Evolutionary conservation across 2,888 invertebrate species (phyloP).

Genomic region (Dynastes hyllus): DNA sequence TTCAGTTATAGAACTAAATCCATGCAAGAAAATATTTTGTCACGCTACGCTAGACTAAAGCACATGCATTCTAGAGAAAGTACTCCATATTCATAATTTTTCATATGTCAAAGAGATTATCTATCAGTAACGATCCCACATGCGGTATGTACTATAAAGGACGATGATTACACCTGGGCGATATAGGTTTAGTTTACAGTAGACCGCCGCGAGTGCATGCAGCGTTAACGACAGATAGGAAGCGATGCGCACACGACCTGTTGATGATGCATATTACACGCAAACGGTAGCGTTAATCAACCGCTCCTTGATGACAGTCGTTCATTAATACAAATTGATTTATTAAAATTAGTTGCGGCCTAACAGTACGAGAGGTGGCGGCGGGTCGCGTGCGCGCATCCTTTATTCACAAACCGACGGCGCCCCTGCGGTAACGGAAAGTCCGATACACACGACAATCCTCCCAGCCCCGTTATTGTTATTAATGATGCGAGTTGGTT

Average conservation of each 20-base stretch:
- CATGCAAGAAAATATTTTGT: too few relatives aligned
- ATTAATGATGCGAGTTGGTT: conserved; percentile 51
- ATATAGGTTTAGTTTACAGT: not conserved
- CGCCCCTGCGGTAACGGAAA: conserved; percentile 4
- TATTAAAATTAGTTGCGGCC: conserved; percentile 61
- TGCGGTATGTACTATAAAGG: not conserved
- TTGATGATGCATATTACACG: conserved; percentile 38
- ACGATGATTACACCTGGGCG: not conserved
- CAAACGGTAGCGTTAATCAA: conserved; percentile 39
- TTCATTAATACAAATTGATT: conserved; percentile 65
- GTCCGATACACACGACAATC: conserved; percentile 2
- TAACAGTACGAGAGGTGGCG: conserved; percentile 1
- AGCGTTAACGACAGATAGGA: conserved; percentile 7
- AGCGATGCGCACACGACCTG: conserved; percentile 1
- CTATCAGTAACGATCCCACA: not conserved
- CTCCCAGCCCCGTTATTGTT: conserved; percentile 41
- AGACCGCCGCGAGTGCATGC: not conserved
- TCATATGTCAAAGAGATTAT: too few relatives aligned
- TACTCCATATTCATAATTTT: too few relatives aligned
- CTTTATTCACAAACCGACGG: not conserved
- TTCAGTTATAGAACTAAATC: too few relatives aligned
- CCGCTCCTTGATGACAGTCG: conserved; percentile 32
- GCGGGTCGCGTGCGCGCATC: conserved; percentile 11
- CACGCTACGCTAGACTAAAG: too few relatives aligned
- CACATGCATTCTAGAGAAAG: too few relatives aligned